Conservation (phyloP, 2,888 invertebrate species). For the Axea sp. region DNA sequence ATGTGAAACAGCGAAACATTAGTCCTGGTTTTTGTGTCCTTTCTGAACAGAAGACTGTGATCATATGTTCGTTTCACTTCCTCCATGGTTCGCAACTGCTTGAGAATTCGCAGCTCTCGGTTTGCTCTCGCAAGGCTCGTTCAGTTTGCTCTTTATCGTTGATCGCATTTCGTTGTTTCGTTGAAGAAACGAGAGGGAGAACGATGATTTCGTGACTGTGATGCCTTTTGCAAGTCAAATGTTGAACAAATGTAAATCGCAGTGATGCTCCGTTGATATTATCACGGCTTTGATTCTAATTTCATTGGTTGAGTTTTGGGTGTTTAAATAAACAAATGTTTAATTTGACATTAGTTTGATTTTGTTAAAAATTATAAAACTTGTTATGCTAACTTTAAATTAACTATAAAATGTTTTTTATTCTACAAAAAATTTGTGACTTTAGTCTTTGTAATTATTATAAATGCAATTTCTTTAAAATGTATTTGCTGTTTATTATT, state of each 20-base stretch:
- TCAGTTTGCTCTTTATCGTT: slow-evolving; percentile 39
- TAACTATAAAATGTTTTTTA: too few species aligned
- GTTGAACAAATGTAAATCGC: slow-evolving; percentile 44
- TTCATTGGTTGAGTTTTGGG: slow-evolving; percentile 11
- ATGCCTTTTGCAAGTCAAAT: slow-evolving; percentile 50
- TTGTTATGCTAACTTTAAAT: too few species aligned
- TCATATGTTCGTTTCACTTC: slow-evolving; percentile 44
- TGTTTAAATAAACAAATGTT: slow-evolving; percentile 4
- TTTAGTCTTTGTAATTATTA: too few species aligned
- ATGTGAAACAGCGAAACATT: too few species aligned
- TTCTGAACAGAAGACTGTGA: slow-evolving; percentile 16
- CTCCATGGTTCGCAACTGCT: neutral
- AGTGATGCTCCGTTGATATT: too few species aligned
- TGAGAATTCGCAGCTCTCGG: slow-evolving; percentile 5
- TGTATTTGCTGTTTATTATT: too few species aligned
- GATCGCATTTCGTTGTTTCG: slow-evolving; percentile 36
- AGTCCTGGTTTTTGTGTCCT: slow-evolving; percentile 5
- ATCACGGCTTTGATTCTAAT: slow-evolving; percentile 22
- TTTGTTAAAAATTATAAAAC: neutral
- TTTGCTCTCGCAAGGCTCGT: slow-evolving; percentile 1
- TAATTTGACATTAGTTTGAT: neutral
- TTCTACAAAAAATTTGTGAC: too few species aligned
- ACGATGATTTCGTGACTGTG: slow-evolving; percentile 47
- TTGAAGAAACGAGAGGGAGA: slow-evolving; percentile 14
- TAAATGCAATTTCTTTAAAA: too few species aligned